Conservation (phyloP, 2,888 invertebrate species). For the Trissolcus japonicus region DNA sequence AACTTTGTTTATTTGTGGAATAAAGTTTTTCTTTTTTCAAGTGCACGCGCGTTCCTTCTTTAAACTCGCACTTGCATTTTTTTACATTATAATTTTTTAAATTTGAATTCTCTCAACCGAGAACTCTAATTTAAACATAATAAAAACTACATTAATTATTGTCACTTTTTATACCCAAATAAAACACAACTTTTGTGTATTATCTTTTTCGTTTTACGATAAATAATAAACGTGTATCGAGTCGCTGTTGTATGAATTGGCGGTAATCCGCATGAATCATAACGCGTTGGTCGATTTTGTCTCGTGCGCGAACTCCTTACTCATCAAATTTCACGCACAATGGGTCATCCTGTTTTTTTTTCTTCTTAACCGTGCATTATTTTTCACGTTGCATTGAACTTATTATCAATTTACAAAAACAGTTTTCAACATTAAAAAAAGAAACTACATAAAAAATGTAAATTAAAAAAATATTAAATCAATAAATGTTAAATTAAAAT, state of each 20-base stretch:
- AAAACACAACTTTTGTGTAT: too few relatives aligned
- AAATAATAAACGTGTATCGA: constrained; percentile 17
- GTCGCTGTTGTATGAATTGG: constrained; percentile 13
- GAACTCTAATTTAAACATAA: too few relatives aligned
- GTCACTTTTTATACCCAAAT: too few relatives aligned
- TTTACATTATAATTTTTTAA: too few relatives aligned
- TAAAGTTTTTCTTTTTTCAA: too few relatives aligned
- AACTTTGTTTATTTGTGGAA: constrained; percentile 2
- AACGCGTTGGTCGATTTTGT: constrained; percentile 8
- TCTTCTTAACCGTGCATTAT: neutral
- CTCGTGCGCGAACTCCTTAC: constrained; percentile 20
- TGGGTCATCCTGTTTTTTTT: constrained; percentile 6
- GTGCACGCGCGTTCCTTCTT: too few relatives aligned
- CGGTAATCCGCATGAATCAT: constrained; percentile 38
- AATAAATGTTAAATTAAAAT: too few relatives aligned
- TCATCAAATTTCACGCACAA: constrained; percentile 41
- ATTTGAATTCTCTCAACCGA: too few relatives aligned
- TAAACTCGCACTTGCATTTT: too few relatives aligned
- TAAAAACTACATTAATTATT: too few relatives aligned
- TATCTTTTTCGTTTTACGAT: neutral
- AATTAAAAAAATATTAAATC: too few relatives aligned
- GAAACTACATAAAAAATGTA: too few relatives aligned
- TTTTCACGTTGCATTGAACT: neutral
- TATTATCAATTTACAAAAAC: neutral
- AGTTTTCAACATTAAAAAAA: neutral